Evolutionary conservation across 2,113 vertebrate genomes (phyloP).

Genomic region (Actenoides lindsayi): DNA sequence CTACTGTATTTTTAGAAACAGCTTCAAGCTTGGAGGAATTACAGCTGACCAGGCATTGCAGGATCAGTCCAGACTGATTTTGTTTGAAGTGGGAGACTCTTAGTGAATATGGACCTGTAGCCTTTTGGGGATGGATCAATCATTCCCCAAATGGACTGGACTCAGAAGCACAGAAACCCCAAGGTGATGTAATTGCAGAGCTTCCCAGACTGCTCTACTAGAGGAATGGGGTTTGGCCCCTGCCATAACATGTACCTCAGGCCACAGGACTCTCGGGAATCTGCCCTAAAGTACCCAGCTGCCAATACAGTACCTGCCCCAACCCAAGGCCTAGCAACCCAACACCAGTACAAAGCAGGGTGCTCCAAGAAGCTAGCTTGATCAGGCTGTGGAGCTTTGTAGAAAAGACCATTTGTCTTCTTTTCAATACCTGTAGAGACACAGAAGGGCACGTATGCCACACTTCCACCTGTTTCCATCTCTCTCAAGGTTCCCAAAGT

Average conservation of each 20-base stretch:
- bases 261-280: not conserved
- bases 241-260: fast-evolving
- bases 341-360: not conserved
- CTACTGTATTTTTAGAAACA: not conserved
- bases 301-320: not conserved
- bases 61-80: not conserved
- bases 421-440: not conserved
- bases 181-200: not conserved
- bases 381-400: not conserved
- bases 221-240: not conserved
- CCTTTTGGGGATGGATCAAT: not conserved
- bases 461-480: not conserved
- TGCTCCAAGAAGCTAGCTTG: fast-evolving
- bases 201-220: not conserved
- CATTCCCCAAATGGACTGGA: not conserved
- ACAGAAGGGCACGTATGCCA: not conserved
- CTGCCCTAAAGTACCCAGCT: not conserved
- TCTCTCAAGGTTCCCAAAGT: not conserved
- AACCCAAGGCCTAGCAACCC: fast-evolving
- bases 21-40: not conserved
- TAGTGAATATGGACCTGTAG: not conserved
- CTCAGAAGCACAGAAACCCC: not conserved
- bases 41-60: not conserved
- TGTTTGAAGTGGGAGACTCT: not conserved
- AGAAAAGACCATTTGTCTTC: not conserved